These are phyloP conservation scores for Varecia variegata DNA, from an alignment of 2,797 vertebrate genomes.

Conservation along the genomic window DNA sequence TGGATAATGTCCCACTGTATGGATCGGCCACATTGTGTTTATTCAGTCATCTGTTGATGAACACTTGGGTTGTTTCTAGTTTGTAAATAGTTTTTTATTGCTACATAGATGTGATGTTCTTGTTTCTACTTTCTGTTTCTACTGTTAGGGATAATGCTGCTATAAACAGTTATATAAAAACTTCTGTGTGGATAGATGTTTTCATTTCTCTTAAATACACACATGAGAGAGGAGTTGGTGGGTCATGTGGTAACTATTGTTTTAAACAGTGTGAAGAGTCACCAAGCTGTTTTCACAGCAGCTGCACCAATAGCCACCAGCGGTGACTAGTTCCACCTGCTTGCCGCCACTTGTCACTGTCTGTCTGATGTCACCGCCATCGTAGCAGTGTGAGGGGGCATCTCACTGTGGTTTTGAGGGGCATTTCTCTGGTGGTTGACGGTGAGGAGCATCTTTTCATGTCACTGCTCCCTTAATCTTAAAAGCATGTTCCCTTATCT, in stretches of 20 bases:
- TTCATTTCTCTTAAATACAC: neutral
- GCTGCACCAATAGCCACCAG: neutral
- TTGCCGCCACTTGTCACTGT: neutral
- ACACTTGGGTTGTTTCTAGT: neutral
- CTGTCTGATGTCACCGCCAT: neutral
- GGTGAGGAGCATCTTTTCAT: neutral
- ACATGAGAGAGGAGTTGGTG: neutral
- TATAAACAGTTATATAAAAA: too few species aligned
- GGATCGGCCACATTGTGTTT: too few species aligned
- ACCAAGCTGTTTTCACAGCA: neutral
- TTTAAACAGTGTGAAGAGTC: too few species aligned
- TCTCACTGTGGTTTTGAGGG: neutral
- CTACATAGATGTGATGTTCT: neutral
- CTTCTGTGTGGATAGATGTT: neutral
- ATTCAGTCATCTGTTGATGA: too few species aligned
- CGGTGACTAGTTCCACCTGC: too few species aligned
- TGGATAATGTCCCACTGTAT: neutral
- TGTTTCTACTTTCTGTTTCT: neutral
- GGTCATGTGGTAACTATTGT: neutral
- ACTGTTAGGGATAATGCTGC: neutral
- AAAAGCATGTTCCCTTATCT: neutral
- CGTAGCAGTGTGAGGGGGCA: rapidly evolving
- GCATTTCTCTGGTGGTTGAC: neutral
- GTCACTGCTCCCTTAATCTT: neutral
- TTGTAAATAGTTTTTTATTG: neutral